Conservation (phyloP, 2,888 invertebrate species). For the Urechis unicinctus region DNA sequence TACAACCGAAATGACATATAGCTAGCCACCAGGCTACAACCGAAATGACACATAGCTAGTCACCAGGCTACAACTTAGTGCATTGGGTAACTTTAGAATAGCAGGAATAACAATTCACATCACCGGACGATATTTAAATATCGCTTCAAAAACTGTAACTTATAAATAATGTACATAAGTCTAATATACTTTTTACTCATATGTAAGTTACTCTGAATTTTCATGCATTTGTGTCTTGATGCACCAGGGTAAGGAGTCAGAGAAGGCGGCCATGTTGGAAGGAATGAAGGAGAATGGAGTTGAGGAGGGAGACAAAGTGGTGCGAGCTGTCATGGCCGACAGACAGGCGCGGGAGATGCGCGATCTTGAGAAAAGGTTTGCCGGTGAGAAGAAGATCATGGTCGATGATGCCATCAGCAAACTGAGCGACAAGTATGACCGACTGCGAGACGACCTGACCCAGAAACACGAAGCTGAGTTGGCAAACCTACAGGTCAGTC, state of each 20-base stretch:
- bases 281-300: slow-evolving; percentile 43
- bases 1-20: too few species aligned
- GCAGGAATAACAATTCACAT: too few species aligned
- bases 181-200: too few species aligned
- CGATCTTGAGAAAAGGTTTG: slow-evolving; percentile 37
- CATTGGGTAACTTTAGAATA: too few species aligned
- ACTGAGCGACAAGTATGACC: slow-evolving; percentile 37
- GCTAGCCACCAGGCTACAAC: too few species aligned
- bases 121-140: too few species aligned
- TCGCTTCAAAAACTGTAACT: too few species aligned
- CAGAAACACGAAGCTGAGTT: slow-evolving; percentile 35
- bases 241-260: slow-evolving; percentile 34
- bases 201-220: too few species aligned
- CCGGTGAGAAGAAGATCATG: slow-evolving; percentile 36
- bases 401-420: slow-evolving; percentile 39
- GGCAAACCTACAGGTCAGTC: slow-evolving; percentile 31
- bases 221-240: too few species aligned
- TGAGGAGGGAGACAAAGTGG: slow-evolving; percentile 42
- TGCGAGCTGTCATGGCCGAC: slow-evolving; percentile 38
- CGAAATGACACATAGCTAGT: too few species aligned
- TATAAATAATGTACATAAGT: too few species aligned
- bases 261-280: slow-evolving; percentile 36
- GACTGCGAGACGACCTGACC: slow-evolving; percentile 28
- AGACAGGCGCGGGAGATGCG: slow-evolving; percentile 40
- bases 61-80: too few species aligned